Conservation (phyloP, 2,797 vertebrate species). For the Heliangelus exortis region DNA sequence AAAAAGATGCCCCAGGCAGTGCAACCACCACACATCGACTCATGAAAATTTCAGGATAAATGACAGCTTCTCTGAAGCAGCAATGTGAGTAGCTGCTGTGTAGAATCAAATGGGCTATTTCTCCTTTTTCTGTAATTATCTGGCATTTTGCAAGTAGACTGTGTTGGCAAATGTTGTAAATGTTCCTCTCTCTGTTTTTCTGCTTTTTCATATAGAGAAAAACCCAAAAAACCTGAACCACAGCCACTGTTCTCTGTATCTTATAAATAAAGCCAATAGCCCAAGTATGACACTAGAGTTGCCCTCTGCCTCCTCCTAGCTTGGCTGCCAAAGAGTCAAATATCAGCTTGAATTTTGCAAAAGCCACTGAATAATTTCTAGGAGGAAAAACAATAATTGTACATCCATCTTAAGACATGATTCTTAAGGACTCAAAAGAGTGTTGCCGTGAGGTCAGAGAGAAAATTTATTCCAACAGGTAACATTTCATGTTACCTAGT, state of each 20-base stretch:
- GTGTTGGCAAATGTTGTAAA: neutral
- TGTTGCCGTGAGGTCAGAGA: neutral
- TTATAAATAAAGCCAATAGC: neutral
- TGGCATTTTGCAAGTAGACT: neutral
- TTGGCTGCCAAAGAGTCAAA: neutral
- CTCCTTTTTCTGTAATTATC: conserved; percentile 22
- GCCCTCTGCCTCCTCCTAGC: neutral
- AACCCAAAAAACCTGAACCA: neutral
- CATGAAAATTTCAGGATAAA: conserved; percentile 62
- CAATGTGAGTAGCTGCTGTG: conserved; percentile 11
- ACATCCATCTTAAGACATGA: neutral
- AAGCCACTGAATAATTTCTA: neutral
- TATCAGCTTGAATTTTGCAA: conserved; percentile 12
- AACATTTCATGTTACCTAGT: neutral
- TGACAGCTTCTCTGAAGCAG: conserved; percentile 46
- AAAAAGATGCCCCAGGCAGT: conserved; percentile 46
- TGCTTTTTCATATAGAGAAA: neutral
- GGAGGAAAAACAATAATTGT: neutral
- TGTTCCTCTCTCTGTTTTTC: neutral
- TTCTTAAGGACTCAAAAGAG: conserved; percentile 23
- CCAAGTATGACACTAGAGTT: neutral
- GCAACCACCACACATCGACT: conserved; percentile 37
- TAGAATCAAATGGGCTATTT: conserved; percentile 7
- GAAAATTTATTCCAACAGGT: neutral
- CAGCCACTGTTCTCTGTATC: neutral